These are phyloP conservation scores for Leptopilina myrica DNA, from an alignment of 2,888 invertebrate species.

Conservation along the genomic window DNA sequence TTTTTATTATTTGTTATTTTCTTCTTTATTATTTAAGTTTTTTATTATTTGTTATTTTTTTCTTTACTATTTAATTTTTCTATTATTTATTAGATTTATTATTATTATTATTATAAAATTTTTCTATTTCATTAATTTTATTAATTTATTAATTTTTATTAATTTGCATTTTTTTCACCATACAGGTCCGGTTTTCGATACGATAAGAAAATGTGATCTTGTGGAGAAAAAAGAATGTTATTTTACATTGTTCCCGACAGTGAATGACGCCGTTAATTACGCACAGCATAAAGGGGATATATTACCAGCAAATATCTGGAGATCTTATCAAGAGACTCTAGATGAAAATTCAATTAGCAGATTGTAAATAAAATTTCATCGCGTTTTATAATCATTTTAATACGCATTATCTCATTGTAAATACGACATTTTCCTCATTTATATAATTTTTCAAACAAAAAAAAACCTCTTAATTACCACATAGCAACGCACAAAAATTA, in stretches of 20 bases:
- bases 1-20: too few relatives aligned
- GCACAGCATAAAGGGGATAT: conserved; percentile 65
- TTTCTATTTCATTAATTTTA: background rate
- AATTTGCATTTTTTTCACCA: conserved; percentile 35
- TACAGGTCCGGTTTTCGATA: conserved; percentile 82
- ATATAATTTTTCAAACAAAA: background rate
- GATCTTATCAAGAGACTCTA: conserved; percentile 51
- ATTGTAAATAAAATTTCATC: conserved; percentile 51
- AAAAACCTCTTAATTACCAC: background rate
- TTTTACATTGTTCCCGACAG: conserved; percentile 83
- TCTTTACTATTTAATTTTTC: too few relatives aligned
- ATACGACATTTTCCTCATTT: conserved; percentile 17
- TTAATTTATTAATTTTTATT: background rate
- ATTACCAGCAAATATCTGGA: conserved; percentile 63
- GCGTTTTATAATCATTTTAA: background rate
- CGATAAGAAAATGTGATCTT: conserved; percentile 80
- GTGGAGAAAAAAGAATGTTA: conserved; percentile 78
- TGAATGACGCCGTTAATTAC: conserved; percentile 82
- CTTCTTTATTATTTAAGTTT: too few relatives aligned
- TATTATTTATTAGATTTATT: too few relatives aligned
- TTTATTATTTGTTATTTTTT: too few relatives aligned
- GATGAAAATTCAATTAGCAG: conserved; percentile 61
- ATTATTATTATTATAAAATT: background rate
- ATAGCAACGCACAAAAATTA: background rate
- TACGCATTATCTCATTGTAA: conserved; percentile 32